phyloP scores from a whole-genome alignment of 2,888 invertebrate species.

The Sepiola atlantica region DNA sequence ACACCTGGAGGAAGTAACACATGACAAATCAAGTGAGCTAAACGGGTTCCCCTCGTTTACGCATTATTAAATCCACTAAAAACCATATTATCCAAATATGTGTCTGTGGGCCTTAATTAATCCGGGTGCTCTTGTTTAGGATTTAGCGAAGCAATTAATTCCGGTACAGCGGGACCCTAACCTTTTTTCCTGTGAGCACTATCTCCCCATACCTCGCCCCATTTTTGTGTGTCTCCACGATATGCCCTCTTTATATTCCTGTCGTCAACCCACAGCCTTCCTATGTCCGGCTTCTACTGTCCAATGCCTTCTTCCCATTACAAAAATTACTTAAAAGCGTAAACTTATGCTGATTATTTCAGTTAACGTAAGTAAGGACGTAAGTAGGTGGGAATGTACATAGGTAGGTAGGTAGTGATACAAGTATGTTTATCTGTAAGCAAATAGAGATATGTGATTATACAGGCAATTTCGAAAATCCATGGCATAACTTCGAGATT shows the following conservation, averaged over 20 bases:
- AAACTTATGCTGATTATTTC: no score
- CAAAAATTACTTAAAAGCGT: not conserved
- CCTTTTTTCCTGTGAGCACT: not conserved
- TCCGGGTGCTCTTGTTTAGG: not conserved
- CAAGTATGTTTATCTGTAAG: no score
- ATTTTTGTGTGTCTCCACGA: no score
- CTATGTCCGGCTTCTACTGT: not conserved
- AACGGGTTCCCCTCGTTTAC: not conserved
- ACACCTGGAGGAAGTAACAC: constrained; percentile 32
- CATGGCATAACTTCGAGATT: no score
- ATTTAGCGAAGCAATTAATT: constrained; percentile 22
- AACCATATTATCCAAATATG: constrained; percentile 20
- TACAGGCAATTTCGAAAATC: no score
- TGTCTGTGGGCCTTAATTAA: constrained; percentile 19
- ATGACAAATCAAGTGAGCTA: not conserved
- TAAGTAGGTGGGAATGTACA: no score
- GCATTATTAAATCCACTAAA: not conserved
- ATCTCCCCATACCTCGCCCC: not conserved
- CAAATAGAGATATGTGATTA: no score
- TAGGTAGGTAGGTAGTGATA: no score
- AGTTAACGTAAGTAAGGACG: no score
- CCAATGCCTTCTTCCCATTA: not conserved
- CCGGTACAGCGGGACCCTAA: not conserved
- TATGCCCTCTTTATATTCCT: no score
- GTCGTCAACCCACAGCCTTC: not conserved